A percentile compares a stretch with the other conserved stretches of the same genome.
phyloP scores from a whole-genome alignment of 2,113 vertebrate species.

The Muscicapa adusta region DNA sequence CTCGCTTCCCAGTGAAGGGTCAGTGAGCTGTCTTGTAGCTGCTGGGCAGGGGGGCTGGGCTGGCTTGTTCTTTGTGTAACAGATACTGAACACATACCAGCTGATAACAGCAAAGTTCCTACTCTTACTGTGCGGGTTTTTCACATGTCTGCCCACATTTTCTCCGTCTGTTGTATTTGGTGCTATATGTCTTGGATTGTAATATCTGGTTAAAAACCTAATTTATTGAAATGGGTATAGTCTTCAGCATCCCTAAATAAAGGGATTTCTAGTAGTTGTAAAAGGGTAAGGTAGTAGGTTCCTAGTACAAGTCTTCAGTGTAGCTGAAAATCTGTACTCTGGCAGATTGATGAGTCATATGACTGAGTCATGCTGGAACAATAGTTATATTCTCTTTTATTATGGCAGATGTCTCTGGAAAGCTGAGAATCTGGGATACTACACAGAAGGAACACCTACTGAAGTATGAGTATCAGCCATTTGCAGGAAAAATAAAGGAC shows the following conservation, averaged over 20 bases:
- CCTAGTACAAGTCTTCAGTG: neutral
- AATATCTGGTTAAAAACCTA: neutral
- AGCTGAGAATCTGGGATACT: conserved; percentile 97
- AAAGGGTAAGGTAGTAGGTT: neutral
- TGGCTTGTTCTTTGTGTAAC: neutral
- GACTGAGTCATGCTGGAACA: conserved; percentile 1
- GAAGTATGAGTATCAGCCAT: conserved; percentile 94
- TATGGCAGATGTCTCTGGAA: conserved; percentile 86
- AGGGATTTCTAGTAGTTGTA: neutral
- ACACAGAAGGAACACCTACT: conserved; percentile 95
- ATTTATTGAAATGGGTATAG: neutral
- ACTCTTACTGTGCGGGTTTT: neutral
- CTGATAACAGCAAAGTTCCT: neutral
- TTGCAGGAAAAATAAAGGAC: conserved; percentile 91
- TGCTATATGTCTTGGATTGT: neutral
- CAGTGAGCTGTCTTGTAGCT: neutral
- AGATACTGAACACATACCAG: neutral
- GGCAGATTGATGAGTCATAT: neutral
- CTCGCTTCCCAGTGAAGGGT: neutral
- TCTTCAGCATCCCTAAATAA: neutral
- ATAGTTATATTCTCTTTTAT: conserved; percentile 23
- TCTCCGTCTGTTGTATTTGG: neutral
- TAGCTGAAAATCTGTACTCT: neutral
- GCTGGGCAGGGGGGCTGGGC: neutral
- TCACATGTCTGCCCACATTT: neutral